These are phyloP conservation scores for Ephydatia muelleri DNA, from an alignment of 37 sponge, comb jelly and placozoan genomes.

Conservation along the genomic window DNA sequence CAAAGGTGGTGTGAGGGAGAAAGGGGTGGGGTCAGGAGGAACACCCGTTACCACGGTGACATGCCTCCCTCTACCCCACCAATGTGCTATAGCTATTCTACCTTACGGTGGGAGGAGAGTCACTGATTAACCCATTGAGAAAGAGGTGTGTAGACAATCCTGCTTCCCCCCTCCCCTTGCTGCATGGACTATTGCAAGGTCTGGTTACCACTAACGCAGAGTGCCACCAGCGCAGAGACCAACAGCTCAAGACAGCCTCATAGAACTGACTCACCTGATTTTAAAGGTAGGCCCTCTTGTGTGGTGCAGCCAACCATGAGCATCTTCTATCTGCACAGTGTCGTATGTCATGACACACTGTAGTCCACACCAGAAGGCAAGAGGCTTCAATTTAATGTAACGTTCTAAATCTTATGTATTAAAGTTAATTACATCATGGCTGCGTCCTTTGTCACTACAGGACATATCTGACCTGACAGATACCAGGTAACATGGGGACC, in stretches of 20 bases:
- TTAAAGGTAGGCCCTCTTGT: background rate
- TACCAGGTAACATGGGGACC: constrained; percentile 33
- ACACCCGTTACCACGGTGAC: background rate
- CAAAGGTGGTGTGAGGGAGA: background rate
- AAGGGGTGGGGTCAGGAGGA: background rate
- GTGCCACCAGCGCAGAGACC: background rate
- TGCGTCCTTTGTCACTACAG: background rate
- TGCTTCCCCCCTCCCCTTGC: too few species aligned
- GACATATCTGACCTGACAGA: constrained; percentile 30
- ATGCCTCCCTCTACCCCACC: background rate
- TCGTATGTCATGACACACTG: background rate
- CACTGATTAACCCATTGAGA: constrained; percentile 4
- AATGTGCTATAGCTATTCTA: constrained; percentile 25
- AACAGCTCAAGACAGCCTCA: background rate
- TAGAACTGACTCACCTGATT: background rate
- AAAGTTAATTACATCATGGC: background rate
- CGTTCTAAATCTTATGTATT: background rate
- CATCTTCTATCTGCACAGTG: background rate
- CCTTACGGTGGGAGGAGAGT: constrained; percentile 21
- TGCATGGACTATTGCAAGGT: too few species aligned
- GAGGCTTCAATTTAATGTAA: constrained; percentile 37
- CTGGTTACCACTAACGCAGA: background rate
- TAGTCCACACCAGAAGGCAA: constrained; percentile 52
- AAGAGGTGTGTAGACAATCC: too few species aligned
- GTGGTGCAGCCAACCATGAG: background rate